phyloP scores from a whole-genome alignment of 2,888 invertebrate genomes.

The Acanthosoma haemorrhoidale region DNA sequence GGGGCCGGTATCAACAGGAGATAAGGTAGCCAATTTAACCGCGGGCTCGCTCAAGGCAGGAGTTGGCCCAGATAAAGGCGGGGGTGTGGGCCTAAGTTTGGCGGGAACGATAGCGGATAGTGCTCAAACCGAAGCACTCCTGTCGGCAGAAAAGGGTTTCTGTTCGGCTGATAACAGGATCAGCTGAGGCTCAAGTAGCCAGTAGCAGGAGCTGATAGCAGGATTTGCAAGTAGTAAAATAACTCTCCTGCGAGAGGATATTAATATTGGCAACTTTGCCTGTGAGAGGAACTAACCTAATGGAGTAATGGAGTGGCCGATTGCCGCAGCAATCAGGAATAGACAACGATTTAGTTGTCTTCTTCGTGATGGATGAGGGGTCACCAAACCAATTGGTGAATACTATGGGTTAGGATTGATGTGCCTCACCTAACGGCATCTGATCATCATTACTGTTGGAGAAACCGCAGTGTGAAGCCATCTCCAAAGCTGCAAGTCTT shows the following conservation, averaged over 20 bases:
- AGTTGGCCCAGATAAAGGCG: conserved; percentile 10
- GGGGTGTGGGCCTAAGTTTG: neutral
- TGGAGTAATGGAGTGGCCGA: neutral
- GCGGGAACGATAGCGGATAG: conserved; percentile 8
- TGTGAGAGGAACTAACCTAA: too few species aligned
- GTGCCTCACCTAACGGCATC: neutral
- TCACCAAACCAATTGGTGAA: neutral
- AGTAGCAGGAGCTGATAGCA: too few species aligned
- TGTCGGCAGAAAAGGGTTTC: neutral
- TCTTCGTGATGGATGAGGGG: neutral
- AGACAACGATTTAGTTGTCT: conserved; percentile 1
- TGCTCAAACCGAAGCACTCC: too few species aligned
- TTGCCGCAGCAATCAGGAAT: neutral
- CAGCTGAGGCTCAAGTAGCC: neutral
- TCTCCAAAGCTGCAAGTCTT: too few species aligned
- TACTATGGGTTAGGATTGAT: neutral
- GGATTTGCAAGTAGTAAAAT: too few species aligned
- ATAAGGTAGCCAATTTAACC: conserved; percentile 1
- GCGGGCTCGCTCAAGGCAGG: neutral
- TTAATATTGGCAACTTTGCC: too few species aligned
- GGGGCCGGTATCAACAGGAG: neutral
- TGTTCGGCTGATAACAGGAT: neutral
- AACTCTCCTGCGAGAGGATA: too few species aligned
- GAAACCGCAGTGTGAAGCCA: too few species aligned
- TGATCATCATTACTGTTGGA: too few species aligned